These are phyloP conservation scores for Peromyscus leucopus DNA, from an alignment of 2,113 vertebrate species.

Conservation along the genomic window DNA sequence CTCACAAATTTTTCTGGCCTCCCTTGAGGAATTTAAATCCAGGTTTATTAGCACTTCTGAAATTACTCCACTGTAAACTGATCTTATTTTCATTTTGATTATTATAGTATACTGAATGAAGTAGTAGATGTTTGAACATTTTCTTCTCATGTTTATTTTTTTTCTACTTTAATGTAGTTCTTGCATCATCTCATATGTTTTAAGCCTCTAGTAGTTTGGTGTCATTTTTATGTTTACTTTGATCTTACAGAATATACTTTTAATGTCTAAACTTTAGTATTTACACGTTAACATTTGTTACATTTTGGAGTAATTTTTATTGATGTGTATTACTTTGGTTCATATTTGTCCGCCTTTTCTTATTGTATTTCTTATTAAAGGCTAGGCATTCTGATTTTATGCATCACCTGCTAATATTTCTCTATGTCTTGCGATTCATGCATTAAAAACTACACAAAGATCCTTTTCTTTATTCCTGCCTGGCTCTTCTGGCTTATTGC, in stretches of 20 bases:
- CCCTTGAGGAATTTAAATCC: not conserved
- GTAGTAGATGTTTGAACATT: not conserved
- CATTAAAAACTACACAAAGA: not conserved
- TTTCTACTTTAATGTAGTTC: not conserved
- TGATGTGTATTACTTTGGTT: not conserved
- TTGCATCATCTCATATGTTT: not conserved
- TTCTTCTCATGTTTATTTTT: not conserved
- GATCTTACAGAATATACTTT: not conserved
- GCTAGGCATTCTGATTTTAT: not conserved
- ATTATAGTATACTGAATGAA: not conserved
- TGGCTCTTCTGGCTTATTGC: not conserved
- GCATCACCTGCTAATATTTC: not conserved
- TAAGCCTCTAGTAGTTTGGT: not conserved
- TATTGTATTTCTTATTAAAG: not conserved
- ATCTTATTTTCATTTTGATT: conserved; percentile 4
- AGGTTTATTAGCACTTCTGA: not conserved
- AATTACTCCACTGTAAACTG: not conserved
- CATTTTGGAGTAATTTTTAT: not conserved
- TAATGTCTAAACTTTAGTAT: not conserved
- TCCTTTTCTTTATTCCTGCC: not conserved
- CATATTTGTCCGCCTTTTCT: not conserved
- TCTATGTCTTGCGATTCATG: not conserved
- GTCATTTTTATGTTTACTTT: not conserved
- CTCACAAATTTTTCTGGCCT: not conserved
- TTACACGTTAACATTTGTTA: not conserved